phyloP scores from a whole-genome alignment of 2,113 vertebrate species.

The Pelecanoides urinatrix region DNA sequence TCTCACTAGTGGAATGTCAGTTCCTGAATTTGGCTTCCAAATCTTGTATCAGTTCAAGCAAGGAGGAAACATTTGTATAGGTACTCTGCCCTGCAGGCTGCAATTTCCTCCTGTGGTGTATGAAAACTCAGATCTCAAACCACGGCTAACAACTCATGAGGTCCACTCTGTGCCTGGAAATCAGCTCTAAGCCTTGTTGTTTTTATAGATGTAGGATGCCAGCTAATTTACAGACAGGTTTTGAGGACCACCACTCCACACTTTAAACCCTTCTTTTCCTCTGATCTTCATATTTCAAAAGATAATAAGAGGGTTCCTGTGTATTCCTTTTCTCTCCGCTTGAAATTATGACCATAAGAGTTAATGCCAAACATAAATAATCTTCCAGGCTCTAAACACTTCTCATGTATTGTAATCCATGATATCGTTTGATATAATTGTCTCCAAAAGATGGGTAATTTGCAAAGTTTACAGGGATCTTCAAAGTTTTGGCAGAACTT shows the following conservation, averaged over 20 bases:
- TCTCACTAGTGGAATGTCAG: background rate
- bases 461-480: slow-evolving; percentile 53
- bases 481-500: slow-evolving; percentile 57
- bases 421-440: slow-evolving; percentile 64
- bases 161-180: background rate
- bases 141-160: background rate
- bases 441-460: slow-evolving; percentile 63
- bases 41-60: background rate
- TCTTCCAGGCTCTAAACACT: slow-evolving; percentile 65
- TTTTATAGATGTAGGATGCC: slow-evolving; percentile 43
- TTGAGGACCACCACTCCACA: slow-evolving; percentile 37
- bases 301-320: slow-evolving; percentile 64
- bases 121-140: slow-evolving; percentile 2
- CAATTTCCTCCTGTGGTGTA: background rate
- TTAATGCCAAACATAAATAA: slow-evolving; percentile 63
- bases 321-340: slow-evolving; percentile 38
- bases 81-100: background rate
- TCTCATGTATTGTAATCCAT: slow-evolving; percentile 65
- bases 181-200: background rate
- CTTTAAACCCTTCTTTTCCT: slow-evolving; percentile 58
- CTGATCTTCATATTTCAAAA: slow-evolving; percentile 75
- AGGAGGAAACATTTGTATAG: background rate
- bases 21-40: background rate
- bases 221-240: slow-evolving; percentile 29
- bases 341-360: slow-evolving; percentile 62